Base-by-base conservation (phyloP, 2,888 invertebrate genomes). In the Exephanes ischioxanthus region DNA sequence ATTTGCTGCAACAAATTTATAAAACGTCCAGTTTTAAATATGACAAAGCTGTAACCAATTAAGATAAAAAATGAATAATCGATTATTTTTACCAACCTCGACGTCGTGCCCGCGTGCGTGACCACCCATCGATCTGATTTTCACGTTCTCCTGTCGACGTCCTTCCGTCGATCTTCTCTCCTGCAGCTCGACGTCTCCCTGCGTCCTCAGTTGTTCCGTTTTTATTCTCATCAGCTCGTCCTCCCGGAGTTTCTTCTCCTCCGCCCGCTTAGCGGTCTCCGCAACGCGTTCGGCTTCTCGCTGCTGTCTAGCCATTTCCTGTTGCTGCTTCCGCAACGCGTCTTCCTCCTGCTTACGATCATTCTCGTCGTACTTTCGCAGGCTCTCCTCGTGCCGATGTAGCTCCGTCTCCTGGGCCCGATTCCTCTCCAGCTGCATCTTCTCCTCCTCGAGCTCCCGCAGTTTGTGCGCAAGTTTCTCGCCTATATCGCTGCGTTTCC, bases 101-200 rank as follows among this genome's bases (percentile, higher is more conserved):
- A 96, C 96, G 95, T 97, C 96, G 92, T 96, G 96, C 86, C 96
- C 96, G 80, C 96, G 95, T 85, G 96, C 94, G 91, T 96, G 96
- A 91, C 95, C 95, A 90, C 96, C 96, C 89, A 96, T 95, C 82
- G 95, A 95, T 85, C 95, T 95, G 88, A 96, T 95, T 90, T 96
- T 95, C 85, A 93, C 94, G 33, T 95, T 95, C 86, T 95, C 94
- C n/a, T 94, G 93, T 22, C 91, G 89, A 19, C 92, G 90, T 89
- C 83, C 93, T 77, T 93, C 93, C 33, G 86, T 89, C 30, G 86
- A 88, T 68, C 91, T 90, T 72, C 91, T 91, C 61, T 95, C 90
- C 89, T 95, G 86, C 93, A 92, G 91, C 80, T 92, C 92, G 33
- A 90, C 87, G 45, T 91, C 87, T 53, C 90, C 89, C 82, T 93